phyloP scores from a whole-genome alignment of 2,797 vertebrate species.

The Syngnathus acus region DNA sequence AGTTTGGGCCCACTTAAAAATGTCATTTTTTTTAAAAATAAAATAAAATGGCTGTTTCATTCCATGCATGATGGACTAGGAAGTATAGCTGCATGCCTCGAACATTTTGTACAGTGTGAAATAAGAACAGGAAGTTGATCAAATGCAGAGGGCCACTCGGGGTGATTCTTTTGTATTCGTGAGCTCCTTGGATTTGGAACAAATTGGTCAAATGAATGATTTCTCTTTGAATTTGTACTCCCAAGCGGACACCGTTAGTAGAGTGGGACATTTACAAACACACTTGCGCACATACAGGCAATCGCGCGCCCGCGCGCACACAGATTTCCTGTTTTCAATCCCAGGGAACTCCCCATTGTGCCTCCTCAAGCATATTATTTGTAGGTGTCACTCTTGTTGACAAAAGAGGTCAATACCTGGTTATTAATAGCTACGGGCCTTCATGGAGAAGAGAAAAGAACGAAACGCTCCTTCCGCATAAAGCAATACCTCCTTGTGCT shows the following conservation, averaged over 20 bases:
- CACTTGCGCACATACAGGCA: slow-evolving; percentile 11
- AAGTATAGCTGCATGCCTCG: too few relatives aligned
- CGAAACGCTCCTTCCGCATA: slow-evolving; percentile 56
- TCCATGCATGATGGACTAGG: too few relatives aligned
- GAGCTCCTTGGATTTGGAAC: background rate
- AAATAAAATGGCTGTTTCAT: too few relatives aligned
- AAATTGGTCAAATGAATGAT: background rate
- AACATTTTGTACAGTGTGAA: too few relatives aligned
- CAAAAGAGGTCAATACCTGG: slow-evolving; percentile 62
- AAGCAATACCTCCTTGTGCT: slow-evolving; percentile 57
- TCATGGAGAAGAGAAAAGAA: slow-evolving; percentile 62
- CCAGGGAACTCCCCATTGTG: slow-evolving; percentile 67
- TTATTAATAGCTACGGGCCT: slow-evolving; percentile 64
- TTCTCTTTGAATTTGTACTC: background rate
- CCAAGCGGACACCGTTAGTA: background rate
- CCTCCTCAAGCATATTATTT: slow-evolving; percentile 54
- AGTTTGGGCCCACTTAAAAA: too few relatives aligned
- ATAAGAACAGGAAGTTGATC: too few relatives aligned
- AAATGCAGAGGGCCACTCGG: background rate
- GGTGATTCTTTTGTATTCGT: background rate
- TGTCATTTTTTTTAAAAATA: too few relatives aligned
- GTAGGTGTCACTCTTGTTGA: slow-evolving; percentile 63
- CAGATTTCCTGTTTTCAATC: slow-evolving; percentile 62
- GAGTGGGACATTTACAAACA: slow-evolving; percentile 5
- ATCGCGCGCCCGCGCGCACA: slow-evolving; percentile 19